Base-by-base conservation (phyloP, 2,113 vertebrate species). In the Chlamydotis undulata region DNA sequence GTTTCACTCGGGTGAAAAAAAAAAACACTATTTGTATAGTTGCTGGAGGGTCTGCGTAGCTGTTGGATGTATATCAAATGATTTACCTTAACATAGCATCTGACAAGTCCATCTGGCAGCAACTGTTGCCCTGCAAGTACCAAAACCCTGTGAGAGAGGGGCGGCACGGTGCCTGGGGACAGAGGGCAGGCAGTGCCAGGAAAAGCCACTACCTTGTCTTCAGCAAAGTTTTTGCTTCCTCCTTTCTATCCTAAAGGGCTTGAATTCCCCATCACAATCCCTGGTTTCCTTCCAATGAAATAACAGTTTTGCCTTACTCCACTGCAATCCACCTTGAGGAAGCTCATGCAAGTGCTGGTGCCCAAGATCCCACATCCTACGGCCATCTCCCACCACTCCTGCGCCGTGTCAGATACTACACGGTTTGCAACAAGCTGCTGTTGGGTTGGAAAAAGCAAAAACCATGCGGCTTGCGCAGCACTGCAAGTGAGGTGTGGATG, bases 141-240 rank as follows among this genome's bases (percentile, higher is more conserved):
- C 68, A 78, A 92, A 95, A 39, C 35, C 18, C 64, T 0, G 0
- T 37, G 83, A 65, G 68, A 93, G 75, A 80, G 0, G 0, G 50
- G 14, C 1, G 0, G 33, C 3, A 1, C 0, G 0, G 61, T 83
- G 82, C 47, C 89, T 71, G 59, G 29, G 69, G 65, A 79, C 57
- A 73, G 35, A 63, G 49, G 53, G 22, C 24, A 68, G 60, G 57
- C 67, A 57, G 50, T 26, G 43, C 59, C 86, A 90, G 81, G 69
- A 96, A 95, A 93, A 31, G 3, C 60, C 55, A 60, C 33, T 67
- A 93, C 91, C 75, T 95, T 77, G 69, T 68, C 68, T 70, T 63
- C 73, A 91, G 75, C 63, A 86, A 59, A 56, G 16, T 35, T 94
- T 81, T 93, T 56, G 47, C 56, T 93, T 95, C 89, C 73, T 89